Base-by-base conservation (phyloP, 2,113 vertebrate species). In the Pithys albifrons region DNA sequence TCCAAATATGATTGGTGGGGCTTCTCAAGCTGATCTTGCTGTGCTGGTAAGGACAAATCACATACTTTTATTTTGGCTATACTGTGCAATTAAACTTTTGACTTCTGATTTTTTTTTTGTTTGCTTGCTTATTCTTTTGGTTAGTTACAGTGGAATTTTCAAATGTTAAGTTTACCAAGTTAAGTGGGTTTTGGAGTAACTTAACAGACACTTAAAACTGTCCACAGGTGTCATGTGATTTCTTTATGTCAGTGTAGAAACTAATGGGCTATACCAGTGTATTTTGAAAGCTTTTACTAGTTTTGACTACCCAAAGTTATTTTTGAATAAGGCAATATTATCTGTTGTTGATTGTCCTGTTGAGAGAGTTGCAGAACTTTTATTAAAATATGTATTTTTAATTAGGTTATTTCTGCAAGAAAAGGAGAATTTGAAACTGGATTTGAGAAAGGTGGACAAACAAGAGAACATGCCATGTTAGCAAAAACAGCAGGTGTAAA, bases 401-500 rank as follows among this genome's bases (percentile, higher is more conserved):
- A 87, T 74, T 93, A 99, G 99, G 99, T 99, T 57, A 99, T 99
- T 94, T 99, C 99, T 71, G 99, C 99, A 61, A 98, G 99, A 88
- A 99, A 99, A 97, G 99, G 99, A n/a, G 99, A 99, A 93, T 99
- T 99, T 98, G 99, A 99, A 98, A 99, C 99, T 14, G 99, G 99
- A 92, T 99, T 99, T 98, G 99, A 99, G 97, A 99, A 99, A 96
- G 99, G 99, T 7, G 99, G 99, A 85, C 99, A 99, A 96, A 99
- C 99, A 9, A 98, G 99, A 97, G 99, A 99, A 91, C 99, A 99
- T 57, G 99, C 99, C 55, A 99, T 99, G 99, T 97, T 99, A 97
- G 99, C 99, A 91, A 99, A 99, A 98, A 99, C 99, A 11, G 99
- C 99, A 17, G 99, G 99, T 89, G 99, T 99, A 66, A 99, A 99